Conservation (phyloP, 2,797 vertebrate species). For the Cetoscarus ocellatus region DNA sequence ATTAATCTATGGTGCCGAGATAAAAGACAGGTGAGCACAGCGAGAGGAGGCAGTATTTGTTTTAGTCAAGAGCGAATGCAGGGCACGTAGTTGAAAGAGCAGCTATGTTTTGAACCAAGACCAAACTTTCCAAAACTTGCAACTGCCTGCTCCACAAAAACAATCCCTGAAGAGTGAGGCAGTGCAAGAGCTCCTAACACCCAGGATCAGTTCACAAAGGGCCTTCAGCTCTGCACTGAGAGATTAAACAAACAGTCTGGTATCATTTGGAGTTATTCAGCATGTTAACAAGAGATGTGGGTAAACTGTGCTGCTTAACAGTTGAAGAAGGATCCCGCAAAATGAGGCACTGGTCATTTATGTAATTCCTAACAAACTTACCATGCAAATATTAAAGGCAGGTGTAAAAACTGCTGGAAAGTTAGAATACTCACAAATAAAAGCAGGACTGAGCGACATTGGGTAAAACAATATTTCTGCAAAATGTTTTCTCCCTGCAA, state of each 20-base stretch:
- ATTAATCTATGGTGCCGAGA: conserved; percentile 69
- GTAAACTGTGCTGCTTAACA: no score
- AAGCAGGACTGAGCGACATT: no score
- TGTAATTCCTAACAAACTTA: no score
- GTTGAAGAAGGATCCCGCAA: no score
- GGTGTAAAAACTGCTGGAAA: no score
- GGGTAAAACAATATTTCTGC: no score
- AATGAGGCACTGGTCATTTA: no score
- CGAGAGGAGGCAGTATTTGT: conserved; percentile 55
- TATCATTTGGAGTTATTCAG: conserved; percentile 31
- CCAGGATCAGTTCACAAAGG: conserved; percentile 50
- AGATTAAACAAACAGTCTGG: conserved; percentile 44
- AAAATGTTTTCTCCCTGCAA: no score
- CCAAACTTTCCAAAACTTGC: conserved; percentile 53
- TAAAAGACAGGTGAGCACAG: conserved; percentile 65
- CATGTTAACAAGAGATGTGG: conserved; percentile 5
- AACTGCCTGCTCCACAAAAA: conserved; percentile 39
- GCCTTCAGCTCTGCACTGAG: conserved; percentile 25
- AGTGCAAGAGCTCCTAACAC: conserved; percentile 46
- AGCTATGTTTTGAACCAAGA: conserved; percentile 54
- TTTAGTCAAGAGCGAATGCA: conserved; percentile 54
- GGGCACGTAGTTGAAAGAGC: conserved; percentile 48
- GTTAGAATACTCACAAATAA: no score
- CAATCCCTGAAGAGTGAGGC: conserved; percentile 34
- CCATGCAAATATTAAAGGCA: no score